phyloP scores from a whole-genome alignment of 2,888 invertebrate genomes.

The Yponomeuta sedellus region DNA sequence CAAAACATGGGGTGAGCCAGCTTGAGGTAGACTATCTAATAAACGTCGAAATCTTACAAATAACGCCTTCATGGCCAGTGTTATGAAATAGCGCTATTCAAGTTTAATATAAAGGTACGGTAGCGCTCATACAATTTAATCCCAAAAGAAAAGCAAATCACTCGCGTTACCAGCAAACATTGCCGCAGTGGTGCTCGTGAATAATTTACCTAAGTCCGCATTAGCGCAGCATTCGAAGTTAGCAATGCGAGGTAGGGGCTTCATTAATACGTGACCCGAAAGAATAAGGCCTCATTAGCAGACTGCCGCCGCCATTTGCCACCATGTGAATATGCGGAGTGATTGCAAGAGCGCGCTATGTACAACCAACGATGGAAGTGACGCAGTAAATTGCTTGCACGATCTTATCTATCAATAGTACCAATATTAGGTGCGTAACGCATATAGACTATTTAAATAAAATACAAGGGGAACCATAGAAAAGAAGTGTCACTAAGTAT shows the following conservation, averaged over 20 bases:
- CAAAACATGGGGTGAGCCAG: too few species aligned
- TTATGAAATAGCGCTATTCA: too few species aligned
- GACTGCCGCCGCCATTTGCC: neutral
- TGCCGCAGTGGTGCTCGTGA: neutral
- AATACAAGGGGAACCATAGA: too few species aligned
- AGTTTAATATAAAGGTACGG: too few species aligned
- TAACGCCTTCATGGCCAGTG: too few species aligned
- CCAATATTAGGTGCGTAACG: too few species aligned
- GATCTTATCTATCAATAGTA: too few species aligned
- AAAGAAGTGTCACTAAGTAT: too few species aligned
- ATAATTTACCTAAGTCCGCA: slow-evolving; percentile 9
- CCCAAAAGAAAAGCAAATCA: neutral
- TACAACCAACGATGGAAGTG: neutral
- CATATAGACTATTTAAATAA: too few species aligned
- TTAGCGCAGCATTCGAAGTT: slow-evolving; percentile 8
- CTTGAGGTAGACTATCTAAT: too few species aligned
- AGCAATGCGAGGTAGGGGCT: slow-evolving; percentile 1
- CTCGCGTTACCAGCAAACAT: neutral
- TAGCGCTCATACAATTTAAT: neutral
- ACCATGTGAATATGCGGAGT: slow-evolving; percentile 11
- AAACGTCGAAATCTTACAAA: too few species aligned
- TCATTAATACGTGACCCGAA: slow-evolving; percentile 12
- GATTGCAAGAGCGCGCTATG: neutral
- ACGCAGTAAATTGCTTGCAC: neutral
- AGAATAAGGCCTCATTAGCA: slow-evolving; percentile 10